These are phyloP conservation scores for Catostylus mosaicus DNA, from an alignment of 30 jellyfish, hydroid and myxozoan species.

Conservation along the genomic window DNA sequence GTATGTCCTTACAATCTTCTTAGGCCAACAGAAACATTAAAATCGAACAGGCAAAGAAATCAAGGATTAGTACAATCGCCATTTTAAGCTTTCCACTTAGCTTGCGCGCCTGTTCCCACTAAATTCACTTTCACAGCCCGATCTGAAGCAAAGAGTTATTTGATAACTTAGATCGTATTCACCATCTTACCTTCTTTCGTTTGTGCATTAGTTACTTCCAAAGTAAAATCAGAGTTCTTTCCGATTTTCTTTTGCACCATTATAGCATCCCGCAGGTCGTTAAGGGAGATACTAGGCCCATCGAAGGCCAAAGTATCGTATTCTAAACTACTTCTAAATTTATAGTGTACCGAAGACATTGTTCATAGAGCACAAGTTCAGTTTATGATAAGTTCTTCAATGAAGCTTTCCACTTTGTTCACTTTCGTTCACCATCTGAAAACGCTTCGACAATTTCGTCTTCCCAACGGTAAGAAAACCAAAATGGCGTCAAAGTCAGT, in stretches of 20 bases:
- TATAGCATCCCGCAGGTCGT: constrained; percentile 93
- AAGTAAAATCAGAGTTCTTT: constrained; percentile 86
- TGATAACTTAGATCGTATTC: background rate
- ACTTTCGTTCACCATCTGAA: background rate
- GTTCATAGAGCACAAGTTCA: constrained; percentile 45
- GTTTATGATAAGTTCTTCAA: constrained; percentile 21
- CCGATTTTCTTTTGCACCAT: constrained; percentile 92
- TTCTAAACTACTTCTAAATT: constrained; percentile 98
- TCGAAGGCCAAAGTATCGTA: constrained; percentile 95
- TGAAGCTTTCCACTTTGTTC: background rate
- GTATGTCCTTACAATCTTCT: too few relatives aligned
- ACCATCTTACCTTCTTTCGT: constrained; percentile 92
- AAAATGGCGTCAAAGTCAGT: background rate
- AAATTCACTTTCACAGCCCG: background rate
- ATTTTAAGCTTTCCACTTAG: too few relatives aligned
- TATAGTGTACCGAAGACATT: constrained; percentile 98
- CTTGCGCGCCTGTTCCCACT: background rate
- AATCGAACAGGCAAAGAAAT: background rate
- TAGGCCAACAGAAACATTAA: too few relatives aligned
- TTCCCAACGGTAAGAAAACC: background rate
- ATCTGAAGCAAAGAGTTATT: background rate
- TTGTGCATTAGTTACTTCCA: constrained; percentile 98
- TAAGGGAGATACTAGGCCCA: constrained; percentile 94
- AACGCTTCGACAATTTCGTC: background rate
- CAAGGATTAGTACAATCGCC: too few relatives aligned